Evolutionary conservation across 2,797 vertebrate species (phyloP).

Genomic region (Prunella strophiata): DNA sequence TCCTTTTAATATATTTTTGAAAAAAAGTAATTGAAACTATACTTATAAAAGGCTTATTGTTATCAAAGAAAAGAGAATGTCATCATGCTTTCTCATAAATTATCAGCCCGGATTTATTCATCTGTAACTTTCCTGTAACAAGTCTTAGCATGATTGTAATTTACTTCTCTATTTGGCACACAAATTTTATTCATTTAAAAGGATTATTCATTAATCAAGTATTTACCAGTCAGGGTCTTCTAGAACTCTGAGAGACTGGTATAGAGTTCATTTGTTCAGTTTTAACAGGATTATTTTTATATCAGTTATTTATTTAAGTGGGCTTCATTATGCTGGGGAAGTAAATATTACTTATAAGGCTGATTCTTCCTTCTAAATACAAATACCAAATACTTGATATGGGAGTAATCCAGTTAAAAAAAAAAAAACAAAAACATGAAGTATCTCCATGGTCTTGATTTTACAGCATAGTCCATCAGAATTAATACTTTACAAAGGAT

Average conservation of each 20-base stretch:
- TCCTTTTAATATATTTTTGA: constrained; percentile 35
- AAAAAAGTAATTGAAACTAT: constrained; percentile 41
- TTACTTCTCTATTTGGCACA: constrained; percentile 62
- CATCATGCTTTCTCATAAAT: constrained; percentile 66
- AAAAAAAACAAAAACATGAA: constrained; percentile 57
- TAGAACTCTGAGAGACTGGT: constrained; percentile 29
- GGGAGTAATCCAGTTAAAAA: constrained; percentile 71
- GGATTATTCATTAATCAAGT: constrained; percentile 74
- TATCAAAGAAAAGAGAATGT: constrained; percentile 52
- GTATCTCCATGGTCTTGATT: constrained; percentile 59
- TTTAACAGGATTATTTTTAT: constrained; percentile 74
- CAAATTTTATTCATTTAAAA: constrained; percentile 70
- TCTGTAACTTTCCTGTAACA: constrained; percentile 65
- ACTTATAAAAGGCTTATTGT: constrained; percentile 61
- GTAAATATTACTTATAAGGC: constrained; percentile 65
- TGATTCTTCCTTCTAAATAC: constrained; percentile 70
- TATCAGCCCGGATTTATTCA: constrained; percentile 71
- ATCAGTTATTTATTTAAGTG: constrained; percentile 76
- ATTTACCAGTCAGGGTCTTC: constrained; percentile 68
- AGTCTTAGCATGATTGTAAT: constrained; percentile 64
- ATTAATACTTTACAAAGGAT: constrained; percentile 73
- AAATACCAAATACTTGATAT: constrained; percentile 71
- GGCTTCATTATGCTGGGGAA: constrained; percentile 57
- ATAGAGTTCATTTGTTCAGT: constrained; percentile 65
- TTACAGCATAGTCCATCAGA: constrained; percentile 62